Conservation (phyloP, 2,888 invertebrate species). For the Sesia apiformis region DNA sequence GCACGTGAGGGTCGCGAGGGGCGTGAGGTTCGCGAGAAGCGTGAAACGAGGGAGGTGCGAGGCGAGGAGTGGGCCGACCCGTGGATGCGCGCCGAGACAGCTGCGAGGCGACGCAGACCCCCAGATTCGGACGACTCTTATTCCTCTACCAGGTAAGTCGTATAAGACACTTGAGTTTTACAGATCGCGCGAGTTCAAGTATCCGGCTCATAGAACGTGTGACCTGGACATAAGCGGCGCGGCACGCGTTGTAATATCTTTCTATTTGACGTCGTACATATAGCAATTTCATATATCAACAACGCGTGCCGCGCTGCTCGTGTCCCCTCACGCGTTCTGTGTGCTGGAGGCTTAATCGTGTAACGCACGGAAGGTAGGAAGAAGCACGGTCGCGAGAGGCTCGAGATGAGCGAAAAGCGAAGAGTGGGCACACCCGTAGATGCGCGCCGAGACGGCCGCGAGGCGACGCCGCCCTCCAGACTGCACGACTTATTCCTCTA, state of each 20-base stretch:
- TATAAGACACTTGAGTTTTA: background rate
- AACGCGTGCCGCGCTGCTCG: too few species aligned
- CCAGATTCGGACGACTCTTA: conserved; percentile 64
- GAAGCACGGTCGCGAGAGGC: conserved; percentile 20
- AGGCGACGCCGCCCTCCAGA: conserved; percentile 48
- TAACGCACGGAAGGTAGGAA: background rate
- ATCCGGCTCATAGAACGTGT: background rate
- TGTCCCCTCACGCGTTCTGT: too few species aligned
- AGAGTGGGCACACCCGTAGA: conserved; percentile 98
- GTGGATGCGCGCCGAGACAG: conserved; percentile 84
- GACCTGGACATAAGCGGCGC: too few species aligned
- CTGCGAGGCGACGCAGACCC: conserved; percentile 50
- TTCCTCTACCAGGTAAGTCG: conserved; percentile 57
- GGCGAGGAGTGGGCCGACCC: conserved; percentile 97
- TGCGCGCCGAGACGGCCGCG: conserved; percentile 76
- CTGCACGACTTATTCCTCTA: conserved; percentile 59
- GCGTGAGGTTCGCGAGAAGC: conserved; percentile 15
- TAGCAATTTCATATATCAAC: too few species aligned
- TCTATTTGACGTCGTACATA: too few species aligned
- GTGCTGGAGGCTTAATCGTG: too few species aligned
- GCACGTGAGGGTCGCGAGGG: conserved; percentile 14
- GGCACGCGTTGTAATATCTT: too few species aligned
- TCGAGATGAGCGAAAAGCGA: conserved; percentile 79
- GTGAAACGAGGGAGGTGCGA: conserved; percentile 48
- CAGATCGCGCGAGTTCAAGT: background rate